Conservation (phyloP, 2,888 invertebrate species). For the Dynastes hyllus region DNA sequence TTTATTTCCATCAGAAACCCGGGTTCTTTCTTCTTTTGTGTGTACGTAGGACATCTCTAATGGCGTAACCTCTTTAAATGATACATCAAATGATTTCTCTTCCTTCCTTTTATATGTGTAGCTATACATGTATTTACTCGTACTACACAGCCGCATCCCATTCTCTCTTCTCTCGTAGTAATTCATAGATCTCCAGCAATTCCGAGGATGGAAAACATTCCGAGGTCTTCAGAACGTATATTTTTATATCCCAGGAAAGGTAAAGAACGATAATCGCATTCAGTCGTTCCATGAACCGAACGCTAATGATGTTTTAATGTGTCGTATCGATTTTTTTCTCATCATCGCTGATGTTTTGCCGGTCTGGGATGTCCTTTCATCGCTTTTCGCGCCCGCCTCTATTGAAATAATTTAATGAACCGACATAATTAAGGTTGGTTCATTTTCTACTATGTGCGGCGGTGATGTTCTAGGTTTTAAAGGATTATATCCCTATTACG, state of each 20-base stretch:
- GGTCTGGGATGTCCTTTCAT: background rate
- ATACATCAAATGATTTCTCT: slow-evolving; percentile 40
- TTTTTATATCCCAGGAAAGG: background rate
- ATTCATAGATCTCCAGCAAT: background rate
- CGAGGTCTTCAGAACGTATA: too few relatives aligned
- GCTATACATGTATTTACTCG: too few relatives aligned
- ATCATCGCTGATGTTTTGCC: slow-evolving; percentile 15
- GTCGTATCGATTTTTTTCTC: slow-evolving; percentile 30
- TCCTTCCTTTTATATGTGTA: slow-evolving; percentile 2
- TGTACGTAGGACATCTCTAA: slow-evolving; percentile 23
- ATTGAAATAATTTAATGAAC: slow-evolving; percentile 52
- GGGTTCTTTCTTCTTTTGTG: background rate
- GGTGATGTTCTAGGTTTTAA: background rate
- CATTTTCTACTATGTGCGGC: background rate
- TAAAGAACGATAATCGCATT: slow-evolving; percentile 40
- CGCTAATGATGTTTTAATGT: slow-evolving; percentile 48
- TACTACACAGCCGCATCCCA: background rate
- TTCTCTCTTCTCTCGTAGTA: background rate
- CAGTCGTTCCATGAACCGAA: background rate
- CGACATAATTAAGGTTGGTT: slow-evolving; percentile 49
- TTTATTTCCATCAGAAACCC: slow-evolving; percentile 39
- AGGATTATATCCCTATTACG: too few relatives aligned
- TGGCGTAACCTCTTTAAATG: slow-evolving; percentile 39
- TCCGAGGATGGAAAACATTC: too few relatives aligned
- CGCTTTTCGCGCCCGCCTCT: slow-evolving; percentile 40